Percentiles rank a stretch among this genome's conserved stretches.
phyloP scores from a whole-genome alignment of 2,888 invertebrate genomes.

The Dichetophora obliterata region DNA sequence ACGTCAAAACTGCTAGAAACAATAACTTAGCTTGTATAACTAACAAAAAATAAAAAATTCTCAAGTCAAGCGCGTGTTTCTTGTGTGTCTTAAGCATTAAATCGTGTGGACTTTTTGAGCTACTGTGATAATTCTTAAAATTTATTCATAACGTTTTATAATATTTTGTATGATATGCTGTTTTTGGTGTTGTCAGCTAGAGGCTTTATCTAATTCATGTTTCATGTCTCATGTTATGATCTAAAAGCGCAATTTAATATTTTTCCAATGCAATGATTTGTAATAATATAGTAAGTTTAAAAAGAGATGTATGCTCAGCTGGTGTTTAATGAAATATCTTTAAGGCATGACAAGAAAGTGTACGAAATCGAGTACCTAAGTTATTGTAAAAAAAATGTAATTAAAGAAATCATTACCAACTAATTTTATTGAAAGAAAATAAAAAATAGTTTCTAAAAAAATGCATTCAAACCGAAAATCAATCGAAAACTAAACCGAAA shows the following conservation, averaged over 20 bases:
- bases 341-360: too few species aligned
- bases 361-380: neutral
- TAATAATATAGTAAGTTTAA: too few species aligned
- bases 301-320: too few species aligned
- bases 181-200: too few species aligned
- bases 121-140: neutral
- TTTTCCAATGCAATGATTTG: too few species aligned
- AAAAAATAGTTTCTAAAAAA: neutral
- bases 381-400: neutral
- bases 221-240: too few species aligned
- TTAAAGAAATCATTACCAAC: neutral
- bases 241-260: too few species aligned
- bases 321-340: too few species aligned
- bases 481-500: too few species aligned
- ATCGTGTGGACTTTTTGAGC: neutral
- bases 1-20: neutral
- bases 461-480: too few species aligned
- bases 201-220: too few species aligned
- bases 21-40: constrained; percentile 8
- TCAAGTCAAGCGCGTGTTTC: neutral
- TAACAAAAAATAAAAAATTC: neutral
- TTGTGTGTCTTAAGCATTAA: neutral
- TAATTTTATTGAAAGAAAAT: neutral
- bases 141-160: neutral
- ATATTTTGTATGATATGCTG: too few species aligned